Base-by-base conservation (phyloP, 2,797 vertebrate species). In the Tragopan temminckii region DNA sequence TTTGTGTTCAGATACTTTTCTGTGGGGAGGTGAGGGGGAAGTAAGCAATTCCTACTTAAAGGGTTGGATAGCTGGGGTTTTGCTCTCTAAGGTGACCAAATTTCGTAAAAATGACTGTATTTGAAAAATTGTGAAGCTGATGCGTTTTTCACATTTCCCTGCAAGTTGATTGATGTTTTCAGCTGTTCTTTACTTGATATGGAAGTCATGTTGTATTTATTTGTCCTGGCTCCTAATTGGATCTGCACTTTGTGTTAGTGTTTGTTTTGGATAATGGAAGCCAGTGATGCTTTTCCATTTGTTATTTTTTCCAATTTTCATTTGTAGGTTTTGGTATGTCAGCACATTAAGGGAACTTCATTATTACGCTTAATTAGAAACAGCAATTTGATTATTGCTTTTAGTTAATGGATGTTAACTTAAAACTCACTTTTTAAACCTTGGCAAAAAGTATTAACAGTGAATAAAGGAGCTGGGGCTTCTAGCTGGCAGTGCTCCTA, bases 211-310 rank as follows among this genome's bases (percentile, higher is more conserved):
- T 6, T 69, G 9, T 81, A 61, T 76, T 84, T 88, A 58, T 93
- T 90, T 94, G 58, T 11, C 5, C 36, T 45, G 18, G 27, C 67
- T 91, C 27, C n/a, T 89, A 70, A 50, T 18, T 80, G 66, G 68
- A 80, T 31, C 36, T 64, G 20, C 8, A 5, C 18, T 48, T 20
- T 81, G 1, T 62, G 7, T 40, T 81, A 27, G 4, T 95, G 29
- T 92, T 93, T 85, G 43, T 31, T 92, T 74, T 91, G 62, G 53
- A 5, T 89, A 92, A 83, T 68, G 61, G 69, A 87, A 53, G 40
- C 23, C 50, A 50, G 68, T 68, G 81, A 31, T 94, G 57, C 45
- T 86, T 80, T 74, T 85, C 13, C 33, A 16, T 7, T 58, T 33
- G 23, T 5, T 77, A 14, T 38, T 88, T 52, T 88, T 66, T 81